phyloP scores from a whole-genome alignment of 2,888 invertebrate genomes.

The Monoplex corrugatus region DNA sequence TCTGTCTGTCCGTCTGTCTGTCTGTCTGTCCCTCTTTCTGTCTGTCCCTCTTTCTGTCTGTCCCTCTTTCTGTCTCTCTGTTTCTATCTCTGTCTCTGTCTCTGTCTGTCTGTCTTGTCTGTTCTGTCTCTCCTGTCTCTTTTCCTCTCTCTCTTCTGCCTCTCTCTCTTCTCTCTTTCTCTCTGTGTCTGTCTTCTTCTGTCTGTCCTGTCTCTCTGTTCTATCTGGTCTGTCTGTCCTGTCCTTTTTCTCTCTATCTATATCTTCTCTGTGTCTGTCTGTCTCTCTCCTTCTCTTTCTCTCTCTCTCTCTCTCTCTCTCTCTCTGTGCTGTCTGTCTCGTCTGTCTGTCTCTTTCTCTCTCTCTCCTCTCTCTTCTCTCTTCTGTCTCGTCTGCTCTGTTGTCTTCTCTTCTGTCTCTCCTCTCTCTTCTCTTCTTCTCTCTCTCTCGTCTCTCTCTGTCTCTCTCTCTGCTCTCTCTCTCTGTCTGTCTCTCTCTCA shows the following conservation, averaged over 20 bases:
- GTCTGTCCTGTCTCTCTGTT: too few species aligned
- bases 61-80: too few species aligned
- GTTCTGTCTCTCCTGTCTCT: too few species aligned
- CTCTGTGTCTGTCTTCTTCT: too few species aligned
- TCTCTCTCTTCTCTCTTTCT: too few species aligned
- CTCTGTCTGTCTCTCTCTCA: neutral
- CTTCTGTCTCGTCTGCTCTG: neutral
- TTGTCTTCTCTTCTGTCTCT: neutral
- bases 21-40: too few species aligned
- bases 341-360: neutral
- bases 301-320: neutral
- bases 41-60: too few species aligned
- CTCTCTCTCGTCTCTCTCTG: neutral
- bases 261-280: neutral
- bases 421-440: neutral
- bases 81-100: too few species aligned
- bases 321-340: neutral
- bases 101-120: too few species aligned
- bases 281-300: neutral
- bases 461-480: neutral
- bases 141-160: too few species aligned
- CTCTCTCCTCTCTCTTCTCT: neutral
- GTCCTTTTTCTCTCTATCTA: neutral
- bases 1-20: too few species aligned
- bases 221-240: too few species aligned